Evolutionary conservation across 2,888 invertebrate genomes (phyloP).

Genomic region (Melikaiella ostensackeni): DNA sequence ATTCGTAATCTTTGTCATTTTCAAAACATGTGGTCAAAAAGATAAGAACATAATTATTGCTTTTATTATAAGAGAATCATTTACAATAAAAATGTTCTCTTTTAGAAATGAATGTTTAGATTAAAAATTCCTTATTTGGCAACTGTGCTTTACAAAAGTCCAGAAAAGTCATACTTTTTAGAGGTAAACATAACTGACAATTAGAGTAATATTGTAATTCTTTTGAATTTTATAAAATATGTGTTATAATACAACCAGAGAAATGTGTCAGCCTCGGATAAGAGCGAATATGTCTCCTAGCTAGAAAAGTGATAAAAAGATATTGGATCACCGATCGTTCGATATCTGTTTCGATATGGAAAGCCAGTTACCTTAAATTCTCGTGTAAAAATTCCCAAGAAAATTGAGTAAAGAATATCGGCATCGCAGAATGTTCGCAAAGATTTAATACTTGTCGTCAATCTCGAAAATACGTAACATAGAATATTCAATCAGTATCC

Average conservation of each 20-base stretch:
- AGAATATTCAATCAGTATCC: constrained; percentile 10
- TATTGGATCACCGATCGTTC: constrained; percentile 18
- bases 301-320: constrained; percentile 21
- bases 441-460: constrained; percentile 52
- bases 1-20: no score
- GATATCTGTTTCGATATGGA: constrained; percentile 23
- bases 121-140: no score
- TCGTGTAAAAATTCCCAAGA: constrained; percentile 49
- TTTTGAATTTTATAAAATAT: no score
- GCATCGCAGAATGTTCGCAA: constrained; percentile 49
- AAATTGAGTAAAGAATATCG: constrained; percentile 52
- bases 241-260: neutral
- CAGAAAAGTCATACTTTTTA: no score
- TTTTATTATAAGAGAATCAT: no score
- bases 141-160: no score
- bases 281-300: constrained; percentile 3
- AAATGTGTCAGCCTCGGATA: neutral
- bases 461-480: neutral
- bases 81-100: no score
- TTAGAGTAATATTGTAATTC: no score
- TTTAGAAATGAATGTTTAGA: no score
- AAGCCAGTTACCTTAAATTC: constrained; percentile 48
- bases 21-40: no score
- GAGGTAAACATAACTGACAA: no score
- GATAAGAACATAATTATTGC: no score